Evolutionary conservation across 2,888 invertebrate genomes (phyloP), one percentile per base, ranked within the genome.

Genomic region (Anodontia alba): DNA sequence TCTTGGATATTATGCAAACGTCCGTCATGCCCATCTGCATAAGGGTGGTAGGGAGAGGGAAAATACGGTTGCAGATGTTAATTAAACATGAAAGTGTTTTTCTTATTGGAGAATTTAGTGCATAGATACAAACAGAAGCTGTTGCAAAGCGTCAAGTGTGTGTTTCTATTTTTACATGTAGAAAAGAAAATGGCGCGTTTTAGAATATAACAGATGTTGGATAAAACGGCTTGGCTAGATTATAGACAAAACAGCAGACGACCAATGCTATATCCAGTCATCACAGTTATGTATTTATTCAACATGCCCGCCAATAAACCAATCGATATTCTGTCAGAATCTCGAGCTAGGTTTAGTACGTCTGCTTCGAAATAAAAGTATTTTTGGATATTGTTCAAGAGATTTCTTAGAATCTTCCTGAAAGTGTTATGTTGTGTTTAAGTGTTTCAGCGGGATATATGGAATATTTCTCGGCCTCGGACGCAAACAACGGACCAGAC

Each of bases 291-390:
- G 57, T 57, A 57, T 57, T 57, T 57, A 57, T 57, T 57, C 57
- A 57, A 57, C 57, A 57, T 57, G 57, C 57, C 57, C 57, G 57
- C 26, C 57, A 57, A 57, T 57, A 57, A 26, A 10, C 29, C 3
- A 29, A 57, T 57, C 57, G 29, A 57, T 57, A 57, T 29, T 57
- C 57, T 49, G 17, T 57, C 57, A 26, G 57, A 57, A 57, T 57
- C 57, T 51, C 5, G 20, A 51, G 51, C 51, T 51, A 51, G 8
- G 51, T 51, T 51, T 51, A 57, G 57, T 57, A 57, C 57, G 57
- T 57, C 57, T 57, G 57, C 57, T 57, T 57, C 23, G 57, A 26
- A 57, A 57, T 57, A 57, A 57, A 57, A 57, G 57, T 57, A 57
- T 57, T 57, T 57, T 57, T 57, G 57, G 57, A 57, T 57, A 29